phyloP scores from a whole-genome alignment of 2,113 vertebrate genomes.

The Motacilla tschutschensis region DNA sequence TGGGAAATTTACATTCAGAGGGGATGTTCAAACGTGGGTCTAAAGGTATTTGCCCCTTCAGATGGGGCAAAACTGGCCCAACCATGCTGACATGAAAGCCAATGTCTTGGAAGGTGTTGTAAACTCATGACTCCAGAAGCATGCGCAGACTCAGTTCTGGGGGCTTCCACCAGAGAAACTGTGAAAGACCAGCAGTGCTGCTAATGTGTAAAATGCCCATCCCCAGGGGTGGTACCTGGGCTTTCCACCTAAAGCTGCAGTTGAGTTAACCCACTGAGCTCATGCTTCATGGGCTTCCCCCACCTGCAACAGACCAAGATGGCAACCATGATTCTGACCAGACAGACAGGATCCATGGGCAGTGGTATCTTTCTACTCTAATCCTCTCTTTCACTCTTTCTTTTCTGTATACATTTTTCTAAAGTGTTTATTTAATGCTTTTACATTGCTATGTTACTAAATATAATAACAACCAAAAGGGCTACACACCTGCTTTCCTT shows the following conservation, averaged over 20 bases:
- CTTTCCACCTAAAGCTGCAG: neutral
- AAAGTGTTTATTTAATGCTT: neutral
- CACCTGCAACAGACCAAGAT: too few species aligned
- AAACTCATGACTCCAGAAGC: neutral
- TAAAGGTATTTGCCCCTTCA: neutral
- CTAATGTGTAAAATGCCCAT: neutral
- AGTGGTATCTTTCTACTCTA: neutral
- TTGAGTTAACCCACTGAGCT: neutral
- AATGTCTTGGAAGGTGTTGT: neutral
- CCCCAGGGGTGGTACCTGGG: neutral
- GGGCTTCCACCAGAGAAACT: neutral
- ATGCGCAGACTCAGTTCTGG: neutral
- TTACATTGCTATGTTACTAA: neutral
- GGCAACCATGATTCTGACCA: neutral
- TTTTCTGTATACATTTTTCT: neutral
- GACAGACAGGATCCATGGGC: neutral
- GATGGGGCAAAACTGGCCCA: neutral
- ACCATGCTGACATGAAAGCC: neutral
- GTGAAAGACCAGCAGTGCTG: rapidly evolving
- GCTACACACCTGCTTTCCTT: neutral
- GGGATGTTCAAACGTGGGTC: rapidly evolving
- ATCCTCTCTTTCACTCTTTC: neutral
- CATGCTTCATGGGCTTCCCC: too few species aligned
- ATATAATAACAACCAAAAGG: neutral
- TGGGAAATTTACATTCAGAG: neutral